Conservation (phyloP, 2,113 vertebrate genomes). For the Anhinga anhinga region DNA sequence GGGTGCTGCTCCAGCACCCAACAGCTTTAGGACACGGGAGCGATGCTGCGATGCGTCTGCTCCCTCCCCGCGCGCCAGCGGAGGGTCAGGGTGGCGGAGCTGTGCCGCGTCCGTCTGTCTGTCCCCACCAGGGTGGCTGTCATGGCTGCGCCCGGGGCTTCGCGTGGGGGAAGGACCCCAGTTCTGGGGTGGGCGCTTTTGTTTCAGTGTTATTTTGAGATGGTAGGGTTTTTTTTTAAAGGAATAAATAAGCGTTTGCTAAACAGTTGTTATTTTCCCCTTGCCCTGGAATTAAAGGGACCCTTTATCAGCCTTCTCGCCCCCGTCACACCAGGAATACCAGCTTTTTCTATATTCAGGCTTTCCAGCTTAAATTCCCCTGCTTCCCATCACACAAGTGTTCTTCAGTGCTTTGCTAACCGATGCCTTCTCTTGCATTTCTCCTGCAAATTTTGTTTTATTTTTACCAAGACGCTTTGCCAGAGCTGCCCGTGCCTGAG, state of each 20-base stretch:
- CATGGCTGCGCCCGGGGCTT: not conserved
- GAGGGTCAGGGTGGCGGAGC: not conserved
- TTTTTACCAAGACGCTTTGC: not conserved
- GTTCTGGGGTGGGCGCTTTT: not conserved
- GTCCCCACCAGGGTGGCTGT: rapidly evolving
- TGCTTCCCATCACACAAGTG: not conserved
- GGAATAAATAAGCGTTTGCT: rapidly evolving
- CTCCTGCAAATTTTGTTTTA: not conserved
- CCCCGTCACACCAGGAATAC: not conserved
- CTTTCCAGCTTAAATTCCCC: not conserved
- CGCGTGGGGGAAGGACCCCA: rapidly evolving
- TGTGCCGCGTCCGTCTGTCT: not conserved
- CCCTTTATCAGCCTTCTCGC: rapidly evolving
- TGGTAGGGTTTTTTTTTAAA: not conserved
- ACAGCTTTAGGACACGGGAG: rapidly evolving
- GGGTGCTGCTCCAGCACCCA: not conserved
- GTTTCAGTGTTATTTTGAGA: not conserved
- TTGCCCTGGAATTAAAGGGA: not conserved
- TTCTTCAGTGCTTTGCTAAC: not conserved
- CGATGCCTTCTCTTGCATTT: rapidly evolving
- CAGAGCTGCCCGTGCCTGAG: rapidly evolving
- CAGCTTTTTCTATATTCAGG: not conserved
- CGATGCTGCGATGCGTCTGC: rapidly evolving
- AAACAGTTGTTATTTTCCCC: rapidly evolving
- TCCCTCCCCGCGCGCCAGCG: rapidly evolving